Percentiles rank a stretch among this genome's conserved stretches.
phyloP scores from a whole-genome alignment of 2,888 invertebrate genomes.

The Zygogramma bicolorata region DNA sequence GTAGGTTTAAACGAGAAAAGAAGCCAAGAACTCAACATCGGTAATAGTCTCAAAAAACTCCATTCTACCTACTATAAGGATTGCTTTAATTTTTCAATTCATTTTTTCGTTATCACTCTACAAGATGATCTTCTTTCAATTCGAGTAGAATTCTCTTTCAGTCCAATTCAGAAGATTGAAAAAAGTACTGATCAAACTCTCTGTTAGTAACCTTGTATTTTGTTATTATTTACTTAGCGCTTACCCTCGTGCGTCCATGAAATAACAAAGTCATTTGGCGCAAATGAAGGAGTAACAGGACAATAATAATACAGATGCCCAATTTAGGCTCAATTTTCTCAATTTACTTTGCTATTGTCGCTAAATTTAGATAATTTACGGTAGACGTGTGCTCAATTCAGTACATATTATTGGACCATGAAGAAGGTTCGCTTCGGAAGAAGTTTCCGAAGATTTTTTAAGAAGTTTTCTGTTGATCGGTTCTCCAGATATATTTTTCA shows the following conservation, averaged over 20 bases:
- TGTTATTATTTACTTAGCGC: not conserved
- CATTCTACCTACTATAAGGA: no score
- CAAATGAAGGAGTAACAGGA: constrained; percentile 65
- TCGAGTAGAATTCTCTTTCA: no score
- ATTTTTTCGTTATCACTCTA: no score
- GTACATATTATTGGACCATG: constrained; percentile 17
- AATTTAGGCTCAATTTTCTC: constrained; percentile 32
- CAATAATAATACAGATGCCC: constrained; percentile 30
- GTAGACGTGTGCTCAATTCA: not conserved
- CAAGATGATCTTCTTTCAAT: no score
- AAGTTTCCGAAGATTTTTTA: constrained; percentile 23
- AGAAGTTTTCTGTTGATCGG: constrained; percentile 26
- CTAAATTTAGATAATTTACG: constrained; percentile 47
- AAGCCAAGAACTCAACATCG: no score
- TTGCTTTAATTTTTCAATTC: no score
- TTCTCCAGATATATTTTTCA: constrained; percentile 33
- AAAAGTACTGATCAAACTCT: no score
- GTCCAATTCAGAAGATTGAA: no score
- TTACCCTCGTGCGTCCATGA: not conserved
- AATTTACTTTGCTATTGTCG: constrained; percentile 33
- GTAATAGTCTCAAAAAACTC: no score
- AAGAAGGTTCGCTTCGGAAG: constrained; percentile 14
- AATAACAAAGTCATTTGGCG: not conserved
- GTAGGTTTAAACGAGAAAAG: no score
- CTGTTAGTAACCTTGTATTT: not conserved